Base-by-base conservation (phyloP, 2,888 invertebrate genomes). In the Eristalis arbustorum region DNA sequence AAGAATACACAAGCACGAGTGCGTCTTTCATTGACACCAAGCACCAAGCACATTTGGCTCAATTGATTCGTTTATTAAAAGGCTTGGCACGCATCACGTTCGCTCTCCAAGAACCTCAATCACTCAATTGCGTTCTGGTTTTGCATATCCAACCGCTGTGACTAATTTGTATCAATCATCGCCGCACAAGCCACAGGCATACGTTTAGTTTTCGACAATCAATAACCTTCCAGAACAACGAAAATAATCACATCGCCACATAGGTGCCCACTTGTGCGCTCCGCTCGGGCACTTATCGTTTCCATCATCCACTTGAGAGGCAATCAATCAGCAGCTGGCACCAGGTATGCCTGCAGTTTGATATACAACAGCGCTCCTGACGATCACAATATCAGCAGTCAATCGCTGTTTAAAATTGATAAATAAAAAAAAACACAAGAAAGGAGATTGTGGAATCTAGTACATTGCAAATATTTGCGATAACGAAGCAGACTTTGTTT, bases 401-500 rank as follows among this genome's bases (percentile, higher is more conserved):
- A 57, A 57, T 68, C 57, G 28, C 22, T 49, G 18, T 49, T 49
- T 18, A 18, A 49, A 49, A n/a, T 42, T 42, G 42, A n/a, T n/a
- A 42, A 42, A n/a, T n/a, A 14, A 3, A 25, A 3, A 25, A n/a
- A 0, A n/a, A 42, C 40, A 14, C 14, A n/a, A 13, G n/a, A n/a
- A n/a, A n/a, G n/a, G n/a, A n/a, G 42, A 42, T 42, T 42, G n/a
- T n/a, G 42, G 14, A 40, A 40, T 14, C 13, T 40, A 42, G 42
- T 42, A 5, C 49, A 8, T 8, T 49, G 28, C 56, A 68, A 57
- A 57, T 57, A 68, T 68, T 68, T 68, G 57, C 23, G 68, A 31
- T 68, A 68, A 67, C 28, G 28, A 18, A 57, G 22, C 22, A 57
- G 49, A 49, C 42, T 49, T 64, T 64, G 23, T 40, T 40, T 64